Conservation (phyloP, 1,140 invertebrate species). For the Drosophila ananassae region DNA sequence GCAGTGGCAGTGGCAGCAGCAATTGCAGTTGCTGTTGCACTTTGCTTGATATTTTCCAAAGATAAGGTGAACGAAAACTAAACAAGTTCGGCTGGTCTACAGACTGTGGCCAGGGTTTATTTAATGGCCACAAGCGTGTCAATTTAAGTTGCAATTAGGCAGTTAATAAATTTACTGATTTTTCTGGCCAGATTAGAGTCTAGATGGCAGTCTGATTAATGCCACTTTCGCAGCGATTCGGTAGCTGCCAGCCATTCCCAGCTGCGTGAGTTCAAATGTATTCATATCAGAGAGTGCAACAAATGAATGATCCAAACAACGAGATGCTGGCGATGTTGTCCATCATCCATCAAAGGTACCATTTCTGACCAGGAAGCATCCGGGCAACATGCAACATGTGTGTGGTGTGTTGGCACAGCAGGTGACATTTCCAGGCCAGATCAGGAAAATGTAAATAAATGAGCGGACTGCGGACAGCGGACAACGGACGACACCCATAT, state of each 20-base stretch:
- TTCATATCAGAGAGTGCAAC: conserved; percentile 44
- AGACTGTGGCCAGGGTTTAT: conserved; percentile 48
- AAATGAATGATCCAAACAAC: conserved; percentile 28
- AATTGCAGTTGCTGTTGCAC: conserved; percentile 35
- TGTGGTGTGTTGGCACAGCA: conserved; percentile 79
- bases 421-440: conserved; percentile 77
- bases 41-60: conserved; percentile 38
- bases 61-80: conserved; percentile 43
- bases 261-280: conserved; percentile 54
- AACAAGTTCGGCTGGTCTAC: conserved; percentile 42
- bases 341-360: conserved; percentile 75
- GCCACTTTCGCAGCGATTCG: conserved; percentile 33
- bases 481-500: conserved; percentile 45
- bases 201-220: conserved; percentile 48
- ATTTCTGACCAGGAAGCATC: conserved; percentile 46
- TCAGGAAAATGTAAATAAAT: conserved; percentile 53
- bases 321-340: conserved; percentile 51
- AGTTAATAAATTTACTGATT: conserved; percentile 67
- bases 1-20: conserved; percentile 45
- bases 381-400: conserved; percentile 47
- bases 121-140: conserved; percentile 63
- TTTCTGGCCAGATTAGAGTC: conserved; percentile 14
- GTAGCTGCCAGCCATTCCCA: conserved; percentile 28
- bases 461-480: conserved; percentile 48
- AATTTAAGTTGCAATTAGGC: conserved; percentile 65